These are phyloP conservation scores for Sandelia bainsii DNA, from an alignment of 2,797 vertebrate species.

Conservation along the genomic window DNA sequence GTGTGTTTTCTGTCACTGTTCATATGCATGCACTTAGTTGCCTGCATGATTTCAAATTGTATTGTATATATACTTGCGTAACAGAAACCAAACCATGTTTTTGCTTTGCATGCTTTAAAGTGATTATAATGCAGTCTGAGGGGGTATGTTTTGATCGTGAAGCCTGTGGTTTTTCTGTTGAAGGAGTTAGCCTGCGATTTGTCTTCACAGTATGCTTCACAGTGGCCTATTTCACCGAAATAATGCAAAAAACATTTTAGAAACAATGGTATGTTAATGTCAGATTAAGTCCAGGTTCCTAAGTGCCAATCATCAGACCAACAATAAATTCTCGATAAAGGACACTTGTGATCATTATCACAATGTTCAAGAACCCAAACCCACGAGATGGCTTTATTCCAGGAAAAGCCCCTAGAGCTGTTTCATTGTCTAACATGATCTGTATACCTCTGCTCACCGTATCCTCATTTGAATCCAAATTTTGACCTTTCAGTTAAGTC, in stretches of 20 bases:
- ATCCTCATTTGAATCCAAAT: background rate
- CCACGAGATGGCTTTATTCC: background rate
- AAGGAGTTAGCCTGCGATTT: constrained; percentile 23
- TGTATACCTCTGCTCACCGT: background rate
- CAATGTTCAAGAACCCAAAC: background rate
- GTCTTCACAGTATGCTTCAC: constrained; percentile 18
- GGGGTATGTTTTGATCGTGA: constrained; percentile 10
- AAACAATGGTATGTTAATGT: constrained; percentile 7
- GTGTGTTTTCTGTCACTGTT: constrained; percentile 7
- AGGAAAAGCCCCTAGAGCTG: constrained; percentile 2
- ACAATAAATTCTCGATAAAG: constrained; percentile 8
- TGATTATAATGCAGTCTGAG: constrained; percentile 25
- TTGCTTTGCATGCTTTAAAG: constrained; percentile 18
- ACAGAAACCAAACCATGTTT: constrained; percentile 14
- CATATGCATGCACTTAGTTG: background rate
- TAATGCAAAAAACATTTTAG: constrained; percentile 31
- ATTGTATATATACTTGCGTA: background rate
- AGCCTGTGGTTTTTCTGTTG: constrained; percentile 29
- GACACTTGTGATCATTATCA: constrained; percentile 17
- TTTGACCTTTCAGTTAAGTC: background rate
- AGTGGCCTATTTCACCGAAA: constrained; percentile 28
- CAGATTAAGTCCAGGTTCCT: constrained; percentile 46
- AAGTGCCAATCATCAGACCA: constrained; percentile 19
- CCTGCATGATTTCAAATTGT: constrained; percentile 7
- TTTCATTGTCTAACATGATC: constrained; percentile 6